Percentiles rank a stretch among this genome's conserved stretches.
Conservation (phyloP, 2,888 invertebrate genomes). For the Acrobasis consociella region DNA sequence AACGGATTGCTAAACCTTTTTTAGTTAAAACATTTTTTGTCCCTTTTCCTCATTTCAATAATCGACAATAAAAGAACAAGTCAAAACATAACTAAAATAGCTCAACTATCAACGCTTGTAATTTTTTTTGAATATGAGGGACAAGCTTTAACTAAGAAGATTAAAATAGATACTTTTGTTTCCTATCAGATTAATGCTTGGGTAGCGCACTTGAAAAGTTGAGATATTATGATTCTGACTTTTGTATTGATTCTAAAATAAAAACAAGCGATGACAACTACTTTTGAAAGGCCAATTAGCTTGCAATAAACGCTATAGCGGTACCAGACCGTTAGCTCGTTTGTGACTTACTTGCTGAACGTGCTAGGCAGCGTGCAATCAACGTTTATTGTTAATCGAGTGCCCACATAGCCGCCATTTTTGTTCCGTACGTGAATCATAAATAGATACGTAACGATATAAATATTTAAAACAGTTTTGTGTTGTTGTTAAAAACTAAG, state of each 20-base stretch:
- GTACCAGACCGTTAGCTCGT: slow-evolving; percentile 24
- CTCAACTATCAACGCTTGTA: too few relatives aligned
- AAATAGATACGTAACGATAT: slow-evolving; percentile 22
- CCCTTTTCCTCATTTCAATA: too few relatives aligned
- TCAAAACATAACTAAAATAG: too few relatives aligned
- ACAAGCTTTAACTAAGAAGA: too few relatives aligned
- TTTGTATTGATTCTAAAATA: not conserved
- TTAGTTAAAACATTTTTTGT: too few relatives aligned
- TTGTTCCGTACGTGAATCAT: slow-evolving; percentile 4
- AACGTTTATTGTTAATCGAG: slow-evolving; percentile 46
- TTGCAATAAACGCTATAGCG: slow-evolving; percentile 13
- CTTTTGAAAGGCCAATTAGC: slow-evolving; percentile 30
- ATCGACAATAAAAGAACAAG: too few relatives aligned
- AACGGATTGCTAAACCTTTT: too few relatives aligned
- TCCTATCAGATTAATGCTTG: not conserved
- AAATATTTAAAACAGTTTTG: not conserved
- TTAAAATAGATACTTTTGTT: not conserved
- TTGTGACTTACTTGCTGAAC: slow-evolving; percentile 84
- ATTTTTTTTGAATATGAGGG: too few relatives aligned
- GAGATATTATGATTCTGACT: not conserved
- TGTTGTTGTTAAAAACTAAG: not conserved
- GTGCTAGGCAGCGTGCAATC: slow-evolving; percentile 83
- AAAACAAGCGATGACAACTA: slow-evolving; percentile 25
- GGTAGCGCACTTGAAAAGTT: not conserved
- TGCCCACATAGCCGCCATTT: slow-evolving; percentile 31